Conservation (phyloP, 2,888 invertebrate genomes). For the Drosophila setosimentum region DNA sequence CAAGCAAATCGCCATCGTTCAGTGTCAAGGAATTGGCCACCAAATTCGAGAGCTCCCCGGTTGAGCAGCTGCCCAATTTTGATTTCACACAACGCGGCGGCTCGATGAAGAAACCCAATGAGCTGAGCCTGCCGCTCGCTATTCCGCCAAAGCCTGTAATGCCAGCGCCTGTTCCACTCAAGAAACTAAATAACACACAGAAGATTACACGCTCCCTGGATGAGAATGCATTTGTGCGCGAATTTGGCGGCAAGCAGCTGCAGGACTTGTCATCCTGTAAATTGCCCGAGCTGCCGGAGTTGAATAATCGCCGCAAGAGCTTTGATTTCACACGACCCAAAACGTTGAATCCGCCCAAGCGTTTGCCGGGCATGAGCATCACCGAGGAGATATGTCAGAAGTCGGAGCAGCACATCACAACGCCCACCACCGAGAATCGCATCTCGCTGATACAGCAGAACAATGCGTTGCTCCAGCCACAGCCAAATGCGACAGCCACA, state of each 20-base stretch:
- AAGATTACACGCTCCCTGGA: slow-evolving; percentile 89
- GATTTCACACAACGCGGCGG: slow-evolving; percentile 85
- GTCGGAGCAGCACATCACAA: slow-evolving; percentile 81
- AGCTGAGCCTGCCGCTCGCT: slow-evolving; percentile 48
- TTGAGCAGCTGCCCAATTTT: slow-evolving; percentile 87
- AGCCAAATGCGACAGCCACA: slow-evolving; percentile 36
- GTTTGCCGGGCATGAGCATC: slow-evolving; percentile 83
- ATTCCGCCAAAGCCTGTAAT: slow-evolving; percentile 44
- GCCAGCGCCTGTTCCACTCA: slow-evolving; percentile 58
- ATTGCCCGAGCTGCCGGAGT: slow-evolving; percentile 78
- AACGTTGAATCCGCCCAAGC: slow-evolving; percentile 87
- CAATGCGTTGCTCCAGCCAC: slow-evolving; percentile 61
- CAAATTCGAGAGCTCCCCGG: slow-evolving; percentile 88
- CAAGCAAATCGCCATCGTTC: slow-evolving; percentile 84
- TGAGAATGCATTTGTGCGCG: slow-evolving; percentile 90
- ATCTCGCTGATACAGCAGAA: slow-evolving; percentile 88
- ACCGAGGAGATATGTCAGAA: slow-evolving; percentile 82
- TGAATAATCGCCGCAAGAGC: slow-evolving; percentile 86
- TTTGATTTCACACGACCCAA: slow-evolving; percentile 88
- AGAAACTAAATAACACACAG: slow-evolving; percentile 87
- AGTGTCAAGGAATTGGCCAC: slow-evolving; percentile 88
- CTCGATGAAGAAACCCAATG: slow-evolving; percentile 71
- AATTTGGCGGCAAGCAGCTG: slow-evolving; percentile 86
- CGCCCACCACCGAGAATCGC: slow-evolving; percentile 88
- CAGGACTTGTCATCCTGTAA: slow-evolving; percentile 76